Evolutionary conservation across 2,888 invertebrate genomes (phyloP).

Genomic region (Pachliopta kotzebuea): DNA sequence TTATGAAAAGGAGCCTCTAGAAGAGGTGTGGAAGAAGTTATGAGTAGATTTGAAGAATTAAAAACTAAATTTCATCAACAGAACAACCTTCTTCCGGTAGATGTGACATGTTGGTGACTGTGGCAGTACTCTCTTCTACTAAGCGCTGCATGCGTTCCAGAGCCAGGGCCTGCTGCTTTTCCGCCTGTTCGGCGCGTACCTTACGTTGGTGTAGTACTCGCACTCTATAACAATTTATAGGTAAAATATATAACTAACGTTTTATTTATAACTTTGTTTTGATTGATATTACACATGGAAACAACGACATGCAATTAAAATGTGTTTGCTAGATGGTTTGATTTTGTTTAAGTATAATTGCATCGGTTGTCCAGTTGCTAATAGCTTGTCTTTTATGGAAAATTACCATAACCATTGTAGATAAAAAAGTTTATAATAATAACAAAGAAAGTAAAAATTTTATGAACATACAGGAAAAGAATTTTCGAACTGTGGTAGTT

Average conservation of each 20-base stretch:
- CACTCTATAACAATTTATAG: slow-evolving; percentile 74
- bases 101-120: slow-evolving; percentile 26
- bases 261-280: not conserved
- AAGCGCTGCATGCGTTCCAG: slow-evolving; percentile 76
- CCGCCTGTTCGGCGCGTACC: slow-evolving; percentile 86
- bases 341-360: too few relatives aligned
- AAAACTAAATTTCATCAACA: slow-evolving; percentile 15
- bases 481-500: too few relatives aligned
- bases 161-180: slow-evolving; percentile 80
- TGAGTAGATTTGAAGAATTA: too few relatives aligned
- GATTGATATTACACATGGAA: not conserved
- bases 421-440: too few relatives aligned
- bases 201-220: slow-evolving; percentile 87
- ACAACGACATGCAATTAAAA: not conserved
- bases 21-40: too few relatives aligned
- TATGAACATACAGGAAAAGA: too few relatives aligned
- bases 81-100: slow-evolving; percentile 25
- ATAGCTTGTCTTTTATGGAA: too few relatives aligned
- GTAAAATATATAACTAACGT: not conserved
- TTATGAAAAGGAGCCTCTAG: too few relatives aligned
- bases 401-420: too few relatives aligned
- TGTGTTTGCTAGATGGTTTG: too few relatives aligned
- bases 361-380: too few relatives aligned
- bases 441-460: too few relatives aligned
- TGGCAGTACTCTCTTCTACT: slow-evolving; percentile 61